phyloP scores from a whole-genome alignment of 2,888 invertebrate genomes.

The Rhagonycha fulva region DNA sequence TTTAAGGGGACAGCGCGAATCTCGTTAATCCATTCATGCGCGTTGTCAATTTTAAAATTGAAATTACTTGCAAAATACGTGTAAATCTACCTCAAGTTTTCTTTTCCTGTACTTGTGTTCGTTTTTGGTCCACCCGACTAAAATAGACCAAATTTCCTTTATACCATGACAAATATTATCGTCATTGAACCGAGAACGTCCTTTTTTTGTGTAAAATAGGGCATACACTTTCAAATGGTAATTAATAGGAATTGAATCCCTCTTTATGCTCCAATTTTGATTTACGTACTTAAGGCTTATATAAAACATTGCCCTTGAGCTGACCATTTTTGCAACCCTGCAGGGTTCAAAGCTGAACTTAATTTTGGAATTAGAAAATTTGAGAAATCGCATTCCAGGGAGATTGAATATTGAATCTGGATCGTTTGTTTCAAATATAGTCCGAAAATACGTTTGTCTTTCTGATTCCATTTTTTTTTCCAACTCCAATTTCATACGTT shows the following conservation, averaged over 20 bases:
- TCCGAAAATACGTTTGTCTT: constrained; percentile 1
- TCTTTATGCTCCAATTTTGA: constrained; percentile 35
- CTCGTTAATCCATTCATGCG: too few relatives aligned
- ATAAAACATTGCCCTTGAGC: constrained; percentile 31
- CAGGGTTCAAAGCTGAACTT: constrained; percentile 39
- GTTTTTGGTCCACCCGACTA: constrained; percentile 33
- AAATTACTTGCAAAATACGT: too few relatives aligned
- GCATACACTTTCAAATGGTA: constrained; percentile 26
- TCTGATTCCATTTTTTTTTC: neutral
- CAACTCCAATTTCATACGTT: neutral
- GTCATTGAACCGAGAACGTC: constrained; percentile 28
- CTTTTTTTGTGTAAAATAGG: constrained; percentile 26
- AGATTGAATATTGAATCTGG: constrained; percentile 26
- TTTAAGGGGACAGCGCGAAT: too few relatives aligned
- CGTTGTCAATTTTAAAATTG: too few relatives aligned
- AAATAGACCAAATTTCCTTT: constrained; percentile 28
- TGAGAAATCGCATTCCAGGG: constrained; percentile 31
- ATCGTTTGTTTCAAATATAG: constrained; percentile 4
- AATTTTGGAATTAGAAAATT: constrained; percentile 35
- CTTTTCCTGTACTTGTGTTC: constrained; percentile 32
- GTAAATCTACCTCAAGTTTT: constrained; percentile 37
- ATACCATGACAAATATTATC: constrained; percentile 26
- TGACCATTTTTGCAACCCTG: constrained; percentile 30
- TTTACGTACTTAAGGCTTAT: constrained; percentile 33
- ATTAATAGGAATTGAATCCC: constrained; percentile 37